These are phyloP conservation scores for Chrysopa pallens DNA, from an alignment of 1,140 invertebrate genomes.

Conservation along the genomic window DNA sequence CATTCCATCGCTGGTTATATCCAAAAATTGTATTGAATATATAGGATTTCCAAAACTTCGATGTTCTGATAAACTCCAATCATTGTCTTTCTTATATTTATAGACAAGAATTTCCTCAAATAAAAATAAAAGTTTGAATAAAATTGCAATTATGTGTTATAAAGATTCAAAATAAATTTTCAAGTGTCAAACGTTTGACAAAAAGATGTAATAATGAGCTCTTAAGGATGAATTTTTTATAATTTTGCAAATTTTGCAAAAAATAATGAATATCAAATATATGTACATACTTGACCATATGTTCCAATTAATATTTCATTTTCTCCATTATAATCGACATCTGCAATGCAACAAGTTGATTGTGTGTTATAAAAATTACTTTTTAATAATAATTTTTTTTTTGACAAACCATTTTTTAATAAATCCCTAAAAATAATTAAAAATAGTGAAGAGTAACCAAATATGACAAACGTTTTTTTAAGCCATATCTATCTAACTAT, in stretches of 20 bases:
- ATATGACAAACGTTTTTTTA: neutral
- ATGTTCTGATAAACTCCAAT: slow-evolving; percentile 27
- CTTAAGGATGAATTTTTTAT: too few species aligned
- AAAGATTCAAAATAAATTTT: too few species aligned
- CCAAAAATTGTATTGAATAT: slow-evolving; percentile 38
- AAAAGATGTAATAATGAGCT: too few species aligned
- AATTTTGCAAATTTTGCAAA: too few species aligned
- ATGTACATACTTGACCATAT: slow-evolving; percentile 34
- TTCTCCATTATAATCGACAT: slow-evolving; percentile 53
- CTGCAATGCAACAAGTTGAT: slow-evolving; percentile 38
- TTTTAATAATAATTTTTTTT: slow-evolving; percentile 26
- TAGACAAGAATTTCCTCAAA: slow-evolving; percentile 40
- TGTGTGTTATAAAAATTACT: slow-evolving; percentile 37
- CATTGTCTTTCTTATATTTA: slow-evolving; percentile 22
- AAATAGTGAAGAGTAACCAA: neutral
- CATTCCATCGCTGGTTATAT: slow-evolving; percentile 50
- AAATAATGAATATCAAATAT: too few species aligned
- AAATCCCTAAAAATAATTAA: slow-evolving; percentile 32
- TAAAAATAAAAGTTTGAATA: neutral
- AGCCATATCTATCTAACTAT: neutral
- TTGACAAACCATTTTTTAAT: slow-evolving; percentile 30
- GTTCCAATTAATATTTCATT: slow-evolving; percentile 57
- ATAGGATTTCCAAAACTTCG: slow-evolving; percentile 40
- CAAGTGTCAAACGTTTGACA: too few species aligned
- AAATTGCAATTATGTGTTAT: too few species aligned